Percentiles rank a stretch among this genome's conserved stretches.
phyloP scores from a whole-genome alignment of 2,797 vertebrate species.

The Pseudochromis fuscus region DNA sequence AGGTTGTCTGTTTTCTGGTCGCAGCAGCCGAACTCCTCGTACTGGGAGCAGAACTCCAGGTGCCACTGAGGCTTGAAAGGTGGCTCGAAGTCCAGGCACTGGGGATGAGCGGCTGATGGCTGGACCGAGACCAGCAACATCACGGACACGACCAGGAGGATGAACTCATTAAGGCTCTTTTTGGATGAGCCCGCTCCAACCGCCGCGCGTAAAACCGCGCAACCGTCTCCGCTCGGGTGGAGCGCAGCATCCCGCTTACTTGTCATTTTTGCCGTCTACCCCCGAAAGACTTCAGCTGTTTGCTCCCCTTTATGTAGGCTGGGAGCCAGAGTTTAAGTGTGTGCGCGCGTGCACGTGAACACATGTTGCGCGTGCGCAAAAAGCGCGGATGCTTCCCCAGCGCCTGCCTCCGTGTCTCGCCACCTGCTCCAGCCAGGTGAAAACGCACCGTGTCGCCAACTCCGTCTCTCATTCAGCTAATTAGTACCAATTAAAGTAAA shows the following conservation, averaged over 20 bases:
- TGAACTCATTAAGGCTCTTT: neutral
- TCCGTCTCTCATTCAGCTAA: neutral
- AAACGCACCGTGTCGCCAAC: neutral
- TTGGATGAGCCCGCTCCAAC: constrained; percentile 16
- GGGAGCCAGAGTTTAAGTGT: neutral
- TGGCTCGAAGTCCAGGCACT: constrained; percentile 88
- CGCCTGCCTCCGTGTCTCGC: neutral
- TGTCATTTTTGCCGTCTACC: constrained; percentile 72
- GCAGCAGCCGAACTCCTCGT: constrained; percentile 89
- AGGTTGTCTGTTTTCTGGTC: constrained; percentile 84
- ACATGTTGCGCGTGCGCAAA: constrained; percentile 14
- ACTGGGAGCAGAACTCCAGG: constrained; percentile 89
- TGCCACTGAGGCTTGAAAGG: constrained; percentile 86
- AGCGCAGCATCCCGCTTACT: constrained; percentile 43
- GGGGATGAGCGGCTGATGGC: constrained; percentile 83
- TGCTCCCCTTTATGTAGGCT: constrained; percentile 55
- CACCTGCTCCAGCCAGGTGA: neutral
- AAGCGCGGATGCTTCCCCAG: neutral
- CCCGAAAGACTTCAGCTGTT: constrained; percentile 33
- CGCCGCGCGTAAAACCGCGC: constrained; percentile 54
- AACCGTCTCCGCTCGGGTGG: constrained; percentile 25
- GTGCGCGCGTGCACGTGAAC: constrained; percentile 6
- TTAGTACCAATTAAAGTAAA: constrained; percentile 3
- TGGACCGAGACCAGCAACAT: constrained; percentile 37
- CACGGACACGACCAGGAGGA: constrained; percentile 3